These are phyloP conservation scores for Halcyon smyrnensis DNA, from an alignment of 2,797 vertebrate species.

Conservation along the genomic window DNA sequence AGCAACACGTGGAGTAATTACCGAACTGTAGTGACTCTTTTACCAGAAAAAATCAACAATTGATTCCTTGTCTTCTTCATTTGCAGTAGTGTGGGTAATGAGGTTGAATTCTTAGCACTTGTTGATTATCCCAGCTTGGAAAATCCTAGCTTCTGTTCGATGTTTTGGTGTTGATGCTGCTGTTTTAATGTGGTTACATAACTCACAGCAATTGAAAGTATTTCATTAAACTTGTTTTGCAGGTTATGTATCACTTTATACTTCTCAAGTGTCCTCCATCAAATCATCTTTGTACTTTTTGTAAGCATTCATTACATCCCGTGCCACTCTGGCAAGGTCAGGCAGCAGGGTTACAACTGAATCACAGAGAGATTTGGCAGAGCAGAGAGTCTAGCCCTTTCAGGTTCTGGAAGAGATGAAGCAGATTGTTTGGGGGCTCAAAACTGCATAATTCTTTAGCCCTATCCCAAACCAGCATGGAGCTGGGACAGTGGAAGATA, in stretches of 20 bases:
- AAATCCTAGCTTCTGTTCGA: neutral
- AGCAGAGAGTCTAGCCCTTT: neutral
- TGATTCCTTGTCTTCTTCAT: neutral
- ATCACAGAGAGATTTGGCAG: neutral
- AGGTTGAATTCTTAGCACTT: neutral
- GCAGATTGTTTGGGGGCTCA: neutral
- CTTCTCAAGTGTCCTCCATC: neutral
- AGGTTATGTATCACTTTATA: neutral
- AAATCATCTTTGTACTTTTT: neutral
- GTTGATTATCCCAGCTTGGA: neutral
- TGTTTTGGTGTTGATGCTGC: neutral
- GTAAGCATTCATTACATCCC: neutral
- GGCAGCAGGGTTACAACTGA: neutral
- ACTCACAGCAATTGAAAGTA: neutral
- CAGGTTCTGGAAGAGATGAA: neutral
- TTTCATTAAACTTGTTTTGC: conserved; percentile 50
- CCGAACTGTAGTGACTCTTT: neutral
- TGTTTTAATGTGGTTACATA: conserved; percentile 44
- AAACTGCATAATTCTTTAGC: neutral
- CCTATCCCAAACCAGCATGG: neutral
- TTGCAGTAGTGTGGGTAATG: neutral
- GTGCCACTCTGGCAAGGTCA: neutral
- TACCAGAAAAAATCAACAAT: neutral
- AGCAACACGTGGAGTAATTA: neutral
- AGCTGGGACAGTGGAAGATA: neutral